Evolutionary conservation across 2,888 invertebrate genomes (phyloP), one percentile per base, ranked within the genome.

Genomic region (Orthosia gracilis): DNA sequence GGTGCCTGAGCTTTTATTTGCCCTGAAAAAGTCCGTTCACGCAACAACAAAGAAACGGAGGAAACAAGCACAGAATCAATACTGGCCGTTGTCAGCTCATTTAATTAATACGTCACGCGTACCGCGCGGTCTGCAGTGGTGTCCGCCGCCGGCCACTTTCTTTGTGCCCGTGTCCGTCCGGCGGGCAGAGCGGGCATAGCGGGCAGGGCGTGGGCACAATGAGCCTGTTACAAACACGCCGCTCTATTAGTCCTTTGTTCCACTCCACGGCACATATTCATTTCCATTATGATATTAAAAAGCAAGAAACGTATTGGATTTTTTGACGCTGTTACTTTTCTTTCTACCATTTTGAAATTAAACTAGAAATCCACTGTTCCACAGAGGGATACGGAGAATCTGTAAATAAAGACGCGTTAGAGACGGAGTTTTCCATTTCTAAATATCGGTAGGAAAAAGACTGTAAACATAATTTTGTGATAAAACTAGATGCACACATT

Each of bases 41-140:
- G n/a, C 13, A 40, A 23, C 49, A 47, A 55, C 23, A 64, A 47
- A 21, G 17, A 50, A 49, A 13, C 12, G 1, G 4, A 68, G 47
- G 26, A 64, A 75, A 69, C 49, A 47, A 67, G 49, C n/a, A 49
- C 13, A 7, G 63, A 68, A 31, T 72, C 52, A 21, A 54, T 54
- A 54, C 18, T 1, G 1, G 31, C 47, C 21, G 49, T 54, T 55
- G 50, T 54, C 58, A 21, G 73, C 67, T 54, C 65, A 68, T 75
- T 75, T 75, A 80, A 80, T 80, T 12, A 80, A 65, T 58, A 65
- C 61, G 58, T 76, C 47, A 61, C 62, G 26, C n/a, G 45, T n/a
- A 47, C 23, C 31, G 47, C 45, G n/a, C 15, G 50, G 40, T 15
- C 21, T 18, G 49, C 21, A 26, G 40, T n/a, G 57, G 31, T 40